Evolutionary conservation across 2,113 vertebrate genomes (phyloP).

Genomic region (Chaetorhynchus papuensis): DNA sequence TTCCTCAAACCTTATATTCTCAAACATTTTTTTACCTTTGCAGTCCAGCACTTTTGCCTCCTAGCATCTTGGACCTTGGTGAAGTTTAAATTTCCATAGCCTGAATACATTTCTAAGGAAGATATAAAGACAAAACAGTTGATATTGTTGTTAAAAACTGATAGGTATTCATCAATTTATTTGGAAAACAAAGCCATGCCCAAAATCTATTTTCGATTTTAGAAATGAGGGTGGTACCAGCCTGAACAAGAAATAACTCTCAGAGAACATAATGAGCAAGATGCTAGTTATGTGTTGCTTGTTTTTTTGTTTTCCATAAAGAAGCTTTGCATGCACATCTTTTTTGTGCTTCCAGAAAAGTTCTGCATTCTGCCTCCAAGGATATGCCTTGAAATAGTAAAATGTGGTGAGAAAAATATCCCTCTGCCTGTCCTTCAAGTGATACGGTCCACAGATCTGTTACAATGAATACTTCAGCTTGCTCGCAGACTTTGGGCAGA

Average conservation of each 20-base stretch:
- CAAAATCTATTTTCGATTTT: background rate
- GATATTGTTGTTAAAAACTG: background rate
- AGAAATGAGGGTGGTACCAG: background rate
- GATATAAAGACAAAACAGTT: background rate
- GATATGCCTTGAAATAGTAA: background rate
- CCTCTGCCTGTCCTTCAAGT: background rate
- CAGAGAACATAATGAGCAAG: background rate
- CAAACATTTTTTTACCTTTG: background rate
- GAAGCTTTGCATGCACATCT: background rate
- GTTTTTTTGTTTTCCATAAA: background rate
- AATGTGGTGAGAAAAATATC: background rate
- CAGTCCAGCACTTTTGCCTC: background rate
- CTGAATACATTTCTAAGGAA: background rate
- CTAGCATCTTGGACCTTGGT: background rate
- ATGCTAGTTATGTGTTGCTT: background rate
- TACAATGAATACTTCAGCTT: conserved; percentile 9
- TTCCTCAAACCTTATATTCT: background rate
- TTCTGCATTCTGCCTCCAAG: background rate
- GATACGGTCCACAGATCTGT: background rate
- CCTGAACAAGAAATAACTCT: background rate
- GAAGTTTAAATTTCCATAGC: background rate
- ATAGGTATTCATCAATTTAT: background rate
- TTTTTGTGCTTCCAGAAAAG: background rate
- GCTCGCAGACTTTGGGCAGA: background rate
- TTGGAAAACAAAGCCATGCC: background rate